Base-by-base conservation (phyloP, 2,113 vertebrate species). In the Arizona elegans region DNA sequence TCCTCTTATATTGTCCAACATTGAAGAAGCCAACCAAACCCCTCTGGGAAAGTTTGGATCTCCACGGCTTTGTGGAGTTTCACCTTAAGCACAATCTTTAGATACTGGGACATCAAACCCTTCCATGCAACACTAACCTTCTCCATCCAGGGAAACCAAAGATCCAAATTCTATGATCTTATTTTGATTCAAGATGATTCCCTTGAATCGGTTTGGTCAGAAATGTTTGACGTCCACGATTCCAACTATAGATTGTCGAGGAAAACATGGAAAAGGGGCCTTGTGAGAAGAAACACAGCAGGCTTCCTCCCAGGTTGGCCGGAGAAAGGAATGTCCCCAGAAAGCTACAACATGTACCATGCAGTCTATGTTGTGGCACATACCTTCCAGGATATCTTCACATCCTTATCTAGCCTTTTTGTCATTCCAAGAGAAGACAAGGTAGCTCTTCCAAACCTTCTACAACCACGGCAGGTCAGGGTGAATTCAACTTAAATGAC, bases 61-160 rank as follows among this genome's bases (percentile, higher is more conserved):
- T 38, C 58, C 6, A 88, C 91, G 88, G 86, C 86, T 54, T 59
- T 88, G 86, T 92, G 91, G 86, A 58, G 86, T 52, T 88, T 70
- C n/a, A 92, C 91, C 1, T 88, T 92, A 54, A 88, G 86, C 58
- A 65, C 50, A 24, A 65, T 21, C 33, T 88, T 70, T 65, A 59
- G 1, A 6, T 92, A 70, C 12, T 54, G 47, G n/a, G 91, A 92
- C 5, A 54, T 87, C 29, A 38, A 65, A 33, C 52, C 23, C 6
- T 92, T 92, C 19, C 85, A 92, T 65, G 91, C 85, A 15, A 47
- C 91, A 21, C 62, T 92, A 86, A 53, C 86, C 29, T 87, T 92
- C n/a, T 17, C 8, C 19, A 23, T n/a, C 56, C 86, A 92, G 62
- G 53, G 12, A 26, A 53, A 87, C 11, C 59, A 26, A 50, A 88